Evolutionary conservation across 2,888 invertebrate genomes (phyloP), one percentile per base, ranked within the genome.

Genomic region (Nymphalis polychloros): DNA sequence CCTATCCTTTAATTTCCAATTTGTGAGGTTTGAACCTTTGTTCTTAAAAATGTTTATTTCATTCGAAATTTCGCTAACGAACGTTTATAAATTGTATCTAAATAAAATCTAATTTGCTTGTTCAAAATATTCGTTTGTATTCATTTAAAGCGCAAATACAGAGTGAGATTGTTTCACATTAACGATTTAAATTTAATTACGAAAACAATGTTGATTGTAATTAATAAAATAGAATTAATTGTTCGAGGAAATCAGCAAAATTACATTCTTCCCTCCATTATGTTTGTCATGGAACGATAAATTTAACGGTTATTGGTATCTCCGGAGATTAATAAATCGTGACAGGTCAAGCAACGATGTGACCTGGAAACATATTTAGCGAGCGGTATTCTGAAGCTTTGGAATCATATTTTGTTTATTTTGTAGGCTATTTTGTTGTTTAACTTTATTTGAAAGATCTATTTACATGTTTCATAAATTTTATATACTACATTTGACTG

Each of bases 241-340:
- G 57, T 63, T 63, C 31, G 47, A 20, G 59, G 31, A 68, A 68
- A 47, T 63, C 59, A 1, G 19, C 46, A n/a, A 64, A 63, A 57
- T 63, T 60, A 64, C 61, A 63, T 57, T 64, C 52, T 61, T 61
- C 64, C 41, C 8, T 4, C 52, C 52, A 35, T 53, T 23, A 55
- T 35, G 46, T 47, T 20, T 63, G 59, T 66, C 57, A 55, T 41
- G 16, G 55, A 35, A 27, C 52, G 52, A 46, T 50, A 52, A 55
- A 55, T 46, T 46, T 20, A 19, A 35, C n/a, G 57, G 31, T 64
- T 70, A 70, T 70, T 70, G 57, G 59, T 70, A 61, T 50, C 64
- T 63, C 48, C 41, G 35, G 46, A 35, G 67, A 46, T 67, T 67
- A 64, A 70, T 70, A 70, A 70, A 70, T 70, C 67, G 67, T 48